Base-by-base conservation (phyloP, 1,140 invertebrate genomes). In the Penaeus chinensis region DNA sequence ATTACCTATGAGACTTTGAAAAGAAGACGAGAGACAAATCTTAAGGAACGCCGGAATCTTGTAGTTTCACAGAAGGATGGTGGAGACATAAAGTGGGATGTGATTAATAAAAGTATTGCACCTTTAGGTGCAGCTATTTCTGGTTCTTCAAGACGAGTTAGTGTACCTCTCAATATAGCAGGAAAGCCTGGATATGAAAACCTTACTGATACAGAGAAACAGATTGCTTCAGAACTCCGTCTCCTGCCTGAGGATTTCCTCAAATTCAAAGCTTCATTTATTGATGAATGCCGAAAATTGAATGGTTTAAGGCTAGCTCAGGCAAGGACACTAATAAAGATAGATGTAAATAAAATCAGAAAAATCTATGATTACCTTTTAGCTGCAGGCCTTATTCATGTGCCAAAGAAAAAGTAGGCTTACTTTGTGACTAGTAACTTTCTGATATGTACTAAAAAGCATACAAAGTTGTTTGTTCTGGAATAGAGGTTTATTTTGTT, bases 311-410 rank as follows among this genome's bases (percentile, higher is more conserved):
- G 94, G 87, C 92, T 98, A 37, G 94, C 96, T 27, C 95, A 97
- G 91, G 97, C 97, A 0, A 93, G 97, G 74, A 93, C 94, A 60
- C 93, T 98, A 13, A 94, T 98, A 19, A 98, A 97, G 92, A 98
- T 98, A 88, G 97, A 98, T 94, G 97, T 98, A 1, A 98, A 98
- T 92, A 98, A 98, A 93, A 98, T 97, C 4, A 94, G 96, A 83
- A 96, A 96, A 92, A 94, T 98, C 71, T 98, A 96, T 93, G 96
- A 98, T 92, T 96, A 96, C 92, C 93, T 98, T 5, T 91, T 95
- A 10, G 91, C 94, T 81, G 94, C 96, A 91, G 96, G 96, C 19
- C 94, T 95, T 91, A 95, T 97, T 80, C 93, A 92, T 90, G 94
- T 63, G 54, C 77, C 81, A 62, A 87, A 71, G 27, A 54, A 54